phyloP scores from a whole-genome alignment of 2,797 vertebrate species.

The Clarias fuscus region DNA sequence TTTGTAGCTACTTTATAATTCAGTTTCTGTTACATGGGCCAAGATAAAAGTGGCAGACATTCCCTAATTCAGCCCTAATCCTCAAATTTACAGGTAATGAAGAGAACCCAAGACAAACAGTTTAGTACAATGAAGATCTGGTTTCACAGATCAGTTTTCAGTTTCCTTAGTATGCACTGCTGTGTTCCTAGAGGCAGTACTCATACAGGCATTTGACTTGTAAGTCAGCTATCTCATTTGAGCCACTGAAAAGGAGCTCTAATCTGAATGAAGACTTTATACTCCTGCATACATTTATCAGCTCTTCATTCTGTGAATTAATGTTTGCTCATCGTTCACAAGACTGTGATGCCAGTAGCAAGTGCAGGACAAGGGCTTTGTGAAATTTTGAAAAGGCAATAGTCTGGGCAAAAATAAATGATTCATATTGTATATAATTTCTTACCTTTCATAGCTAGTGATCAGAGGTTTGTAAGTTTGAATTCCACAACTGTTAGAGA shows the following conservation, averaged over 20 bases:
- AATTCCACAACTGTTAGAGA: background rate
- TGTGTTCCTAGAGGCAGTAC: conserved; percentile 72
- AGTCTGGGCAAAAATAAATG: background rate
- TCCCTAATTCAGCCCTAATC: conserved; percentile 77
- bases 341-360: conserved; percentile 9
- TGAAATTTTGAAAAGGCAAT: background rate
- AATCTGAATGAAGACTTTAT: conserved; percentile 59
- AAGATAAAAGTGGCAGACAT: conserved; percentile 74
- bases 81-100: conserved; percentile 76
- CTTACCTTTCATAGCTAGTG: background rate
- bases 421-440: background rate
- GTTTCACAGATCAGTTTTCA: conserved; percentile 70
- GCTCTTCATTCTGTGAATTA: conserved; percentile 62
- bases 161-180: conserved; percentile 71
- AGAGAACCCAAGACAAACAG: conserved; percentile 79
- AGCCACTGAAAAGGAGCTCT: conserved; percentile 64
- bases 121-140: conserved; percentile 74
- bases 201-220: conserved; percentile 59
- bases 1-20: conserved; percentile 45
- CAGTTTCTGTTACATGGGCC: conserved; percentile 63
- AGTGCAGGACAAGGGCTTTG: background rate
- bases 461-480: conserved; percentile 8
- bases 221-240: conserved; percentile 73
- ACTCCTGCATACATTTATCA: conserved; percentile 53
- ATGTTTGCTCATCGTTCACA: conserved; percentile 39